Evolutionary conservation across 1,140 invertebrate genomes (phyloP).

Genomic region (Caenorhabditis inopinata): DNA sequence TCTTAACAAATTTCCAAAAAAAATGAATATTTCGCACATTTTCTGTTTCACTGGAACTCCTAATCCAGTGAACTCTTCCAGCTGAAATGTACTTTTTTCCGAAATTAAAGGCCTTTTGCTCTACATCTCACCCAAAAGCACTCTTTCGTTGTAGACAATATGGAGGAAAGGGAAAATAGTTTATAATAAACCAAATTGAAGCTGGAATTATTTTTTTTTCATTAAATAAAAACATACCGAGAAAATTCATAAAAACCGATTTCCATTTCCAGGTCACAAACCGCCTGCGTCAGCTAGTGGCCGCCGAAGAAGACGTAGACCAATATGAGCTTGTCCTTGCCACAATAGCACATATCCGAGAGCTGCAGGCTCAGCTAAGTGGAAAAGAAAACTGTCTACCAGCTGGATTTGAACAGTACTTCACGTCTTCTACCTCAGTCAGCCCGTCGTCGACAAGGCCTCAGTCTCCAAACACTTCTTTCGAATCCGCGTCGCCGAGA

Average conservation of each 20-base stretch:
- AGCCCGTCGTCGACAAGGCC: not conserved
- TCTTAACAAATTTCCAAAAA: too few species aligned
- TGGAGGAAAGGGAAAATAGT: not conserved
- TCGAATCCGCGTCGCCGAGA: not conserved
- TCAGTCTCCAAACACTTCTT: not conserved
- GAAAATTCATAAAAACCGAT: not conserved
- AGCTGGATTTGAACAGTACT: not conserved
- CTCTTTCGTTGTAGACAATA: not conserved
- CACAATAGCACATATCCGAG: conserved; percentile 12
- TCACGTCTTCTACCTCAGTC: not conserved
- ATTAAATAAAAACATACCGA: not conserved
- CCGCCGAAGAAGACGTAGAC: not conserved
- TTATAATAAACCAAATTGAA: too few species aligned
- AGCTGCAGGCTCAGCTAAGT: not conserved
- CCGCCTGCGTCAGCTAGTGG: not conserved
- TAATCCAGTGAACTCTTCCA: too few species aligned
- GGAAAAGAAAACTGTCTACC: conserved; percentile 6
- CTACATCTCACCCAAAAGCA: too few species aligned
- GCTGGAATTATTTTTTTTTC: too few species aligned
- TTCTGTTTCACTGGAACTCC: too few species aligned
- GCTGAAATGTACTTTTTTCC: too few species aligned
- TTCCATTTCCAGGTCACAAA: conserved; percentile 4
- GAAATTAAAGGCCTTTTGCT: too few species aligned
- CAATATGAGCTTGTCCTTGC: conserved; percentile 13
- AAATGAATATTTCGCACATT: too few species aligned